Base-by-base conservation (phyloP, 2,797 vertebrate species). In the Alcedo quadribrachys region DNA sequence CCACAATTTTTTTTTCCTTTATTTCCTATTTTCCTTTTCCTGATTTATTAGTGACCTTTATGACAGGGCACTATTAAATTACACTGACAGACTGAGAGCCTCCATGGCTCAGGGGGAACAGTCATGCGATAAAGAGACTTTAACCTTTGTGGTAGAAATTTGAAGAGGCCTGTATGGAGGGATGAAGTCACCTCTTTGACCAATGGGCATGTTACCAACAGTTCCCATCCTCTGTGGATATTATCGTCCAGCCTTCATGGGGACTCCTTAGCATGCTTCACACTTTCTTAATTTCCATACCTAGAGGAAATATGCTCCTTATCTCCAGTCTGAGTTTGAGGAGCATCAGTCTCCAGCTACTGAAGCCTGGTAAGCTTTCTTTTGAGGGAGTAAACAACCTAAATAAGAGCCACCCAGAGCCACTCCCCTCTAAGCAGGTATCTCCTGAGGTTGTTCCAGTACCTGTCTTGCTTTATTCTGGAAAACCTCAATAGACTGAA, bases 21-120 rank as follows among this genome's bases (percentile, higher is more conserved):
- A 91, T 93, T 96, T 95, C 90, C 90, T 93, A 91, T 85, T 96
- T 95, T 92, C 81, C 75, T 89, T 94, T 86, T 88, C 63, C 87
- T 89, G 86, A 94, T 96, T 95, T 95, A 96, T 96, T 94, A 37
- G 77, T 43, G 75, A 91, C 74, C 77, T 66, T 81, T 92, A 42
- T 8, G 20, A 54, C 12, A 5, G 40, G 37, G 8, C 33, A 27
- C 33, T 57, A 25, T 42, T 94, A 92, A 94, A 94, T 95, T 74
- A 86, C 50, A 27, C 32, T 70, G 65, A 21, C 42, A 78, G 75
- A 83, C 66, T 45, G 50, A 14, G 21, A 83, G 40, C 51, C 62
- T 62, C 3, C 40, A 12, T 14, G 62, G 46, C 85, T 87, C 65
- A 2, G 37, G 53, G 51, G 46, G 46, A 94, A 58, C 1, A 2